Evolutionary conservation across 2,888 invertebrate species (phyloP).

Genomic region (Druceiella hillmani): DNA sequence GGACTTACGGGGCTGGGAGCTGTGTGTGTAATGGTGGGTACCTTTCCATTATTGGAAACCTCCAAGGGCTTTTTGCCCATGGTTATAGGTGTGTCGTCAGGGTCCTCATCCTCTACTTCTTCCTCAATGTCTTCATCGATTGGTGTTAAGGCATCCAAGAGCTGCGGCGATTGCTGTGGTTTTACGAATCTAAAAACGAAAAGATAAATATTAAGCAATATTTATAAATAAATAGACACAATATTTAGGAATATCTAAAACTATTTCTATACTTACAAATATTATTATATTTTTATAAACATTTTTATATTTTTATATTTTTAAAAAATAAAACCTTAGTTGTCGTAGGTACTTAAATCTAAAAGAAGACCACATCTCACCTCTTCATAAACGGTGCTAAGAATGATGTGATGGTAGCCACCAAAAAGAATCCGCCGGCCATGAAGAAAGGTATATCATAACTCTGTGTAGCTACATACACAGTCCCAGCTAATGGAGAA

Average conservation of each 20-base stretch:
- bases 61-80: slow-evolving; percentile 43
- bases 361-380: too few species aligned
- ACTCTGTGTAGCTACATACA: slow-evolving; percentile 81
- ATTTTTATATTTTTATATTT: too few species aligned
- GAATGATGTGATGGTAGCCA: slow-evolving; percentile 81
- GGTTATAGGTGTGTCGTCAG: slow-evolving; percentile 63
- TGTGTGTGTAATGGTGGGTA: slow-evolving; percentile 75
- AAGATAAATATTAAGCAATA: slow-evolving; percentile 3
- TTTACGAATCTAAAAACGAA: slow-evolving; percentile 28
- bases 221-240: too few species aligned
- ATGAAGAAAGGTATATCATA: slow-evolving; percentile 90
- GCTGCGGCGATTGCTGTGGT: slow-evolving; percentile 56
- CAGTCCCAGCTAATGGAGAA: slow-evolving; percentile 78
- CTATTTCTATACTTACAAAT: too few species aligned
- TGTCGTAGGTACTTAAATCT: too few species aligned
- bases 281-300: too few species aligned
- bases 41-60: slow-evolving; percentile 27
- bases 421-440: slow-evolving; percentile 82
- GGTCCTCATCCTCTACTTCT: slow-evolving; percentile 64
- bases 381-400: slow-evolving; percentile 73
- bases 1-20: slow-evolving; percentile 62
- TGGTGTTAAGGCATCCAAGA: slow-evolving; percentile 69
- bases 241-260: too few species aligned
- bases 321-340: too few species aligned
- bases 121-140: slow-evolving; percentile 74